Base-by-base conservation (phyloP, 2,888 invertebrate genomes). In the Netelia inedita region DNA sequence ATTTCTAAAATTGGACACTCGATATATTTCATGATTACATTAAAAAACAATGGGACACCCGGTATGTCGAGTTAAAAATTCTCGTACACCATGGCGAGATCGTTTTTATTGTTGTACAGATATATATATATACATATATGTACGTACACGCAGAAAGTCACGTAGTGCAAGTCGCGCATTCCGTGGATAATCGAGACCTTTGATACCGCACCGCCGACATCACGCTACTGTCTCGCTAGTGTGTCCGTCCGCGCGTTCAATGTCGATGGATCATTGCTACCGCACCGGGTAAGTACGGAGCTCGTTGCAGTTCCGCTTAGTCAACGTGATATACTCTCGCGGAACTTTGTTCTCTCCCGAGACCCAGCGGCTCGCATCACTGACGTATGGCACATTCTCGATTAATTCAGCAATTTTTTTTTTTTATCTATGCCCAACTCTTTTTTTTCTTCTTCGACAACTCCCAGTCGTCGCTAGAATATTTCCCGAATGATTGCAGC, bases 101-200 rank as follows among this genome's bases (percentile, higher is more conserved):
- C 28, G 28, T 28, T 28, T 28, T 28, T 28, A 28, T 28, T 28
- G 28, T 28, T 28, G 28, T 3, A 28, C 28, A 46, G 0, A 61
- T 28, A 61, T 21, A 21, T 21, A 59, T 21, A 59, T 10, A 59
- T 21, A 28, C 1, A 11, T 28, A 28, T 61, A 10, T 14, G 5
- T 43, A 14, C 14, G 28, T 61, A 28, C 23, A 28, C 28, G 16
- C 55, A 14, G 19, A 43, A 19, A 65, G 43, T 61, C 65, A 65
- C 65, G 65, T 35, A 9, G 43, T 57, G 19, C 35, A 41, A 72
- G 21, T 65, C 63, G 23, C 63, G 71, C 74, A 75, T 79, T 83
- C 75, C 79, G 65, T 46, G 79, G 71, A 79, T 83, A 57, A 83
- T 79, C 71, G 74, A 65, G 79, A 83, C 71, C 79, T 79, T 71